phyloP scores from a whole-genome alignment of 30 jellyfish, hydroid and myxozoan genomes.

The Catostylus mosaicus region DNA sequence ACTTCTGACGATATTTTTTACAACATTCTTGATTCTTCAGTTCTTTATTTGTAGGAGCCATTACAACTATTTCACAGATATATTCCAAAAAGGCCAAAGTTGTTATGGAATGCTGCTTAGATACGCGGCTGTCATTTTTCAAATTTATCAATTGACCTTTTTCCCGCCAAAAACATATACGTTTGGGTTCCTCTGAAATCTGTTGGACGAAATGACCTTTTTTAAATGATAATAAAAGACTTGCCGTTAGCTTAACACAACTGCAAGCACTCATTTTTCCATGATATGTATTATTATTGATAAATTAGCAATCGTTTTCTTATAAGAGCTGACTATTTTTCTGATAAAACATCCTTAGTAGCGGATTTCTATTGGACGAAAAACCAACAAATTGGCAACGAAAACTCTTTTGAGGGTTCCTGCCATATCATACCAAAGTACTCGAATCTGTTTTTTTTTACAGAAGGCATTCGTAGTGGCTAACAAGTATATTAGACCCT shows the following conservation, averaged over 20 bases:
- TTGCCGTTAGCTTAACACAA: constrained; percentile 1
- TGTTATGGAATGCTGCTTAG: not conserved
- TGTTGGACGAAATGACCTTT: constrained; percentile 3
- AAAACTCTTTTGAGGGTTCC: not conserved
- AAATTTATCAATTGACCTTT: not conserved
- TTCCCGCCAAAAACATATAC: not conserved
- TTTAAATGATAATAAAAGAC: not conserved
- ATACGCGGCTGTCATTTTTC: not conserved
- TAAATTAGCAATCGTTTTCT: not conserved
- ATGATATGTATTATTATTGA: constrained; percentile 8
- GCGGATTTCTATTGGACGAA: constrained; percentile 8
- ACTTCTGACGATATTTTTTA: constrained; percentile 5
- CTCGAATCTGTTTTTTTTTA: constrained; percentile 11
- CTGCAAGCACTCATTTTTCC: constrained; percentile 2
- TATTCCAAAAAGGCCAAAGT: not conserved
- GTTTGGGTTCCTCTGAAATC: not conserved
- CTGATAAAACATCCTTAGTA: constrained; percentile 2
- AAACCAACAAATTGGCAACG: constrained; percentile 10
- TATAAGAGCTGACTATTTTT: constrained; percentile 1
- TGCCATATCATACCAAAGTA: not conserved
- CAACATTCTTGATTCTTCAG: not conserved
- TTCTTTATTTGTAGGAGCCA: not conserved
- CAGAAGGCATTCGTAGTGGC: constrained; percentile 7
- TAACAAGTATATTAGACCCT: not conserved
- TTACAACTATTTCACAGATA: not conserved